Conservation (phyloP, 2,888 invertebrate species). For the Halictus quadricinctus region DNA sequence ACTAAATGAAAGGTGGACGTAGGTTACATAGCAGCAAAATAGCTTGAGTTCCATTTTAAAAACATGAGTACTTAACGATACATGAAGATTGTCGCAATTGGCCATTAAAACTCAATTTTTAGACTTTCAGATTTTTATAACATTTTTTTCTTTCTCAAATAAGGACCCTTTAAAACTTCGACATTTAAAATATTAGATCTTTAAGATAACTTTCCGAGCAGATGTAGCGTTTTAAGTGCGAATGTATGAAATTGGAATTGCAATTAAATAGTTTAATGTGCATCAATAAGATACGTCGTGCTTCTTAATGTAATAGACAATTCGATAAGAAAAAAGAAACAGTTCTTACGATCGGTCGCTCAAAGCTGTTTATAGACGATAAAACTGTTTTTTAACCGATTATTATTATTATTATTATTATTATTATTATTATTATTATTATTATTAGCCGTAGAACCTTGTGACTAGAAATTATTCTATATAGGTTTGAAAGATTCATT, state of each 20-base stretch:
- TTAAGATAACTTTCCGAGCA: too few relatives aligned
- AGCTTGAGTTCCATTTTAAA: neutral
- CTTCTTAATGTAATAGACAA: too few relatives aligned
- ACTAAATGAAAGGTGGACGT: constrained; percentile 29
- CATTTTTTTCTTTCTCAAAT: too few relatives aligned
- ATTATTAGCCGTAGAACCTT: neutral
- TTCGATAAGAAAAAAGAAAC: too few relatives aligned
- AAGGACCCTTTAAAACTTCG: too few relatives aligned
- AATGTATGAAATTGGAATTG: too few relatives aligned
- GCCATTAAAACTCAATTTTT: neutral
- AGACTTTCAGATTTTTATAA: too few relatives aligned
- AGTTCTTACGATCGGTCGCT: too few relatives aligned
- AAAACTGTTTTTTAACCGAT: neutral
- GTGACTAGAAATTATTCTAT: neutral
- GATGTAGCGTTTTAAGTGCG: too few relatives aligned
- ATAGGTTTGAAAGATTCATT: neutral
- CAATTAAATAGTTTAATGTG: too few relatives aligned
- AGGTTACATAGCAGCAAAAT: neutral
- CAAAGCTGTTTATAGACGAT: neutral
- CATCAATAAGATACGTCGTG: neutral
- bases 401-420: neutral
- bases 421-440: neutral
- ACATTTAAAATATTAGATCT: too few relatives aligned
- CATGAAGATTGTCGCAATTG: neutral
- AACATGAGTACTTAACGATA: neutral